Conservation (phyloP, 2,888 invertebrate species). For the Aphodius sticticus region DNA sequence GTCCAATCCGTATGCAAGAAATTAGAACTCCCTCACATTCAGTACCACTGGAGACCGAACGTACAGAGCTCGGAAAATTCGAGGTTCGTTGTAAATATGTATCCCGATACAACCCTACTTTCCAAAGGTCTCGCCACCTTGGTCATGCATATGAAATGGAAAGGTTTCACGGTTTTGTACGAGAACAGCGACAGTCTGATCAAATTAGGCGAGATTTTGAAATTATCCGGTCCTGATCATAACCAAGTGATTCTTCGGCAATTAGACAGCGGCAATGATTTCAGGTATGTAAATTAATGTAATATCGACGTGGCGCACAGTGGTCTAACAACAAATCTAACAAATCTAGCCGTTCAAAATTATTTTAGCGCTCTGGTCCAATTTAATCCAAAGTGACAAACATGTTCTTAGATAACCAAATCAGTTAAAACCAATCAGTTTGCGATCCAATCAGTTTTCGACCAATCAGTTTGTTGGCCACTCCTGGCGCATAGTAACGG, state of each 20-base stretch:
- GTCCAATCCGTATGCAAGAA: conserved; percentile 85
- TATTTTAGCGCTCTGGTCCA: not conserved
- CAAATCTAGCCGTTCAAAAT: too few relatives aligned
- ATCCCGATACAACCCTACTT: conserved; percentile 73
- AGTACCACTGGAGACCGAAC: conserved; percentile 73
- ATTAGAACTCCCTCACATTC: conserved; percentile 86
- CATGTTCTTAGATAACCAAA: not conserved
- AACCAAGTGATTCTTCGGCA: conserved; percentile 71
- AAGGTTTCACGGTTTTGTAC: conserved; percentile 79
- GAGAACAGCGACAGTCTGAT: conserved; percentile 79
- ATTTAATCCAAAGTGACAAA: not conserved
- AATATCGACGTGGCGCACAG: too few relatives aligned
- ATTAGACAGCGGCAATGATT: conserved; percentile 58
- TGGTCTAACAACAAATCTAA: too few relatives aligned
- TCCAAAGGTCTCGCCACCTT: conserved; percentile 73
- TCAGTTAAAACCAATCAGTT: too few relatives aligned
- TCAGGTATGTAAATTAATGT: conserved; percentile 47
- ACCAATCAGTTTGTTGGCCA: too few relatives aligned
- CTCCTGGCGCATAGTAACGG: too few relatives aligned
- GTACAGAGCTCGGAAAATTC: conserved; percentile 59
- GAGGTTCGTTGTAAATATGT: conserved; percentile 66
- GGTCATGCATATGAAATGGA: conserved; percentile 77
- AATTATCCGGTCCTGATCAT: conserved; percentile 69
- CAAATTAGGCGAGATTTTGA: conserved; percentile 80
- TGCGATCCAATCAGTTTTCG: too few relatives aligned